Evolutionary conservation across 1,140 invertebrate species (phyloP).

Genomic region (Antheraea mylitta): DNA sequence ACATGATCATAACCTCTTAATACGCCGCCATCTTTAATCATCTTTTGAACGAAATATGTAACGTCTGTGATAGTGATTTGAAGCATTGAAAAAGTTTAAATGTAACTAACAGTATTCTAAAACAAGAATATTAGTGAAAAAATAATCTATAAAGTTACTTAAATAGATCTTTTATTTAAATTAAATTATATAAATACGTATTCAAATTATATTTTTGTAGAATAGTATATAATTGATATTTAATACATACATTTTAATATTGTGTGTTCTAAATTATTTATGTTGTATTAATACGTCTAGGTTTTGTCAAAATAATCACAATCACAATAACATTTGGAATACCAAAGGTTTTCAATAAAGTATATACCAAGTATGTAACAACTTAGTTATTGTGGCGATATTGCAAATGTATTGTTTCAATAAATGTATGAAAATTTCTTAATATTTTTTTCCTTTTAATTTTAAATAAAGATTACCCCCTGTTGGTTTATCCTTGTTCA

Average conservation of each 20-base stretch:
- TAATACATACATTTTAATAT: not conserved
- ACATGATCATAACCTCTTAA: no score
- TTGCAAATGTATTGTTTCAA: constrained; percentile 32
- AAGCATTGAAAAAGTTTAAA: constrained; percentile 37
- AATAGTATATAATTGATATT: constrained; percentile 17
- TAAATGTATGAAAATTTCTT: constrained; percentile 29
- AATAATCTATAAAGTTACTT: constrained; percentile 11
- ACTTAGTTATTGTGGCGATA: constrained; percentile 35
- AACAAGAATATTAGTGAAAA: constrained; percentile 25
- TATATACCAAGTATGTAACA: constrained; percentile 8
- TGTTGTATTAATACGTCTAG: constrained; percentile 6
- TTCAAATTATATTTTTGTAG: constrained; percentile 53
- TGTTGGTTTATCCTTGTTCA: no score
- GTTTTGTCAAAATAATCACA: constrained; percentile 25
- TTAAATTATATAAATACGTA: constrained; percentile 39
- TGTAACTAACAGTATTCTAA: constrained; percentile 54
- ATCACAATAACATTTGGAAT: constrained; percentile 24
- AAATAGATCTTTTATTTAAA: constrained; percentile 34
- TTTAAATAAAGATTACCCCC: not conserved
- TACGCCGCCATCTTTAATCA: not conserved
- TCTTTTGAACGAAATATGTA: constrained; percentile 36
- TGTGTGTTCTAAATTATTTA: constrained; percentile 13
- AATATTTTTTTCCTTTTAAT: constrained; percentile 12
- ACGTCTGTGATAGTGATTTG: constrained; percentile 67
- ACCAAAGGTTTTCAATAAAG: constrained; percentile 27